Base-by-base conservation (phyloP, 2,113 vertebrate species). In the Plecturocebus donacophilus region DNA sequence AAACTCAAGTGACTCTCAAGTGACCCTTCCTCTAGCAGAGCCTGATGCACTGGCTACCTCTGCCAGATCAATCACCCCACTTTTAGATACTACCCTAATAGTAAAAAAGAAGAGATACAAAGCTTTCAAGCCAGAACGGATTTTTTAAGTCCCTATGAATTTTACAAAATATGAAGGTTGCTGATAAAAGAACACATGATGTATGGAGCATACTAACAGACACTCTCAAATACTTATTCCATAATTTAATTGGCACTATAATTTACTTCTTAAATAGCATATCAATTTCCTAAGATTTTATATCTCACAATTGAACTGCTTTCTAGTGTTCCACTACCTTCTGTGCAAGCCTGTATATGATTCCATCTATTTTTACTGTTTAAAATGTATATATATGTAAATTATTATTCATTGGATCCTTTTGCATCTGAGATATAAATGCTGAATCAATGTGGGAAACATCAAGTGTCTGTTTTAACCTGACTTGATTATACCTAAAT, bases 301-400 rank as follows among this genome's bases (percentile, higher is more conserved):
- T 96, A 98, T 98, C 98, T 97, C 97, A 98, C 97, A 98, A 98
- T 98, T 98, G 98, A 98, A 95, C 81, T 97, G 96, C 97, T 98
- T 98, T 98, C 97, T 93, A 96, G 91, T 95, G 97, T 97, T 97
- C 93, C 82, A 92, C 82, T 97, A 96, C 79, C 95, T 99, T 96
- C 97, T 94, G 93, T 98, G 98, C 96, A 98, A 97, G 97, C 98
- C 94, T 98, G 98, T 95, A 97, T 87, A 96, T 98, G 98, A 96
- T 98, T 98, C 98, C 76, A 98, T 95, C 87, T 98, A 96, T 98
- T 98, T 98, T 98, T 97, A 98, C 99, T 99, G 97, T 98, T 99
- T 99, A 99, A 99, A 98, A 99, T 99, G 98, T 99, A 99, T 99
- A 98, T 99, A 98, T 98, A 99, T 99, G 98, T 98, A 99, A 99